Conservation (phyloP, 2,797 vertebrate genomes). For the Poecilia velifera region DNA sequence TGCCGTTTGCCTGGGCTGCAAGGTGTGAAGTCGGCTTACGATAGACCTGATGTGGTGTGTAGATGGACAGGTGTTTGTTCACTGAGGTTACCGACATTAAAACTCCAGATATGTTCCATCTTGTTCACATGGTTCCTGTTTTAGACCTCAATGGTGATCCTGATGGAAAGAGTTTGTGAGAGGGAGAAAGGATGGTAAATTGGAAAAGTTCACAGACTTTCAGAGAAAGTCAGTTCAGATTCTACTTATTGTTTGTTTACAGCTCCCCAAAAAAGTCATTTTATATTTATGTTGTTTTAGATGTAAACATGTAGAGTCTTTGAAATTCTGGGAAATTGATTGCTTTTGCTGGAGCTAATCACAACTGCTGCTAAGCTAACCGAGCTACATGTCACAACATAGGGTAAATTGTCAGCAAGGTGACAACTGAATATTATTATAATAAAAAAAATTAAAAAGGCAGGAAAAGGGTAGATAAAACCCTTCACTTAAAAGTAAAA, state of each 20-base stretch:
- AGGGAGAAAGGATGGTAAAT: background rate
- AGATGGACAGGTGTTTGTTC: background rate
- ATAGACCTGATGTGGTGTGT: background rate
- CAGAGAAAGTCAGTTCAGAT: background rate
- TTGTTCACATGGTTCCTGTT: background rate
- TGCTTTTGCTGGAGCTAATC: too few species aligned
- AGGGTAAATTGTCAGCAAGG: too few species aligned
- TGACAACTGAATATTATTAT: too few species aligned
- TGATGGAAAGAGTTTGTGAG: background rate
- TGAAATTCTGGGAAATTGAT: too few species aligned
- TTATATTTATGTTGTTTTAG: too few species aligned
- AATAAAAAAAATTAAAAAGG: too few species aligned
- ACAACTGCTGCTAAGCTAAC: too few species aligned
- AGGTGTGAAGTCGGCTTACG: slow-evolving; percentile 78
- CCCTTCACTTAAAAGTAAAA: background rate
- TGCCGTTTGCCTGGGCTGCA: slow-evolving; percentile 98
- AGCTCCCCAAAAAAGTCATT: too few species aligned
- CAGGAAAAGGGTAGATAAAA: too few species aligned
- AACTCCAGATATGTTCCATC: background rate
- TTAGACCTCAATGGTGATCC: background rate
- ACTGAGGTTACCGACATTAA: background rate
- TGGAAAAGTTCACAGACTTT: background rate
- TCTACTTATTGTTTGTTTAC: background rate
- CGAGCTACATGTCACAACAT: too few species aligned
- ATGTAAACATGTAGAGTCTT: too few species aligned